Conservation (phyloP, 2,888 invertebrate species). For the Hydraecia micacea region DNA sequence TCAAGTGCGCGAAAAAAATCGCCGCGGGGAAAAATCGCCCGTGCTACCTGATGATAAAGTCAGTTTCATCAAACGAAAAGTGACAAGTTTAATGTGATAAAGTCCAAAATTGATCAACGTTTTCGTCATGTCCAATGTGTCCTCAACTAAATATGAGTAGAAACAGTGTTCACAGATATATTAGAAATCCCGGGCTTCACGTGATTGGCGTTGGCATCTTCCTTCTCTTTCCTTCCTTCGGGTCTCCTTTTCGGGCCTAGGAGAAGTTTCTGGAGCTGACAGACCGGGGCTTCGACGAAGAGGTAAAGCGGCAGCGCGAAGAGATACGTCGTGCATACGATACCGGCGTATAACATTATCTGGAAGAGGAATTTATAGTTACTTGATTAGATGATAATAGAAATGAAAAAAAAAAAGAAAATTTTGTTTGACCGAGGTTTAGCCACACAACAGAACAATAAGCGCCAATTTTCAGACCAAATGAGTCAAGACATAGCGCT, state of each 20-base stretch:
- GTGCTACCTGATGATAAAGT: not conserved
- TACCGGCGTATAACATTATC: constrained; percentile 87
- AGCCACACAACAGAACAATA: not conserved
- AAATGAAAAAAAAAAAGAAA: not conserved
- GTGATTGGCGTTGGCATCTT: constrained; percentile 78
- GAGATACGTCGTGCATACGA: constrained; percentile 82
- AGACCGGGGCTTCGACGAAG: constrained; percentile 86
- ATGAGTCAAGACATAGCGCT: no score
- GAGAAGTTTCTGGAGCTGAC: constrained; percentile 84
- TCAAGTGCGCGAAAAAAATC: not conserved
- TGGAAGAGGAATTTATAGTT: constrained; percentile 61
- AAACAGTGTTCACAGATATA: constrained; percentile 85
- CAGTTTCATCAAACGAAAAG: not conserved
- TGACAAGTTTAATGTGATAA: not conserved
- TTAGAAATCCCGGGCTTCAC: constrained; percentile 85
- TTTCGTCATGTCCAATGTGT: not conserved
- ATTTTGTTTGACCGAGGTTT: no score
- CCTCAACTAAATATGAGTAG: constrained; percentile 82
- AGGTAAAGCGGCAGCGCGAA: constrained; percentile 82
- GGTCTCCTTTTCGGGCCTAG: constrained; percentile 80
- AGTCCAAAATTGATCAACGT: not conserved
- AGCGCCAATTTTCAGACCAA: no score
- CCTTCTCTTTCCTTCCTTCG: constrained; percentile 66
- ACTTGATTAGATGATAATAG: not conserved
- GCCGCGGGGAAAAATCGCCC: no score